These are phyloP conservation scores for Tetragonula clypearis DNA, from an alignment of 1,140 invertebrate genomes.

Conservation along the genomic window DNA sequence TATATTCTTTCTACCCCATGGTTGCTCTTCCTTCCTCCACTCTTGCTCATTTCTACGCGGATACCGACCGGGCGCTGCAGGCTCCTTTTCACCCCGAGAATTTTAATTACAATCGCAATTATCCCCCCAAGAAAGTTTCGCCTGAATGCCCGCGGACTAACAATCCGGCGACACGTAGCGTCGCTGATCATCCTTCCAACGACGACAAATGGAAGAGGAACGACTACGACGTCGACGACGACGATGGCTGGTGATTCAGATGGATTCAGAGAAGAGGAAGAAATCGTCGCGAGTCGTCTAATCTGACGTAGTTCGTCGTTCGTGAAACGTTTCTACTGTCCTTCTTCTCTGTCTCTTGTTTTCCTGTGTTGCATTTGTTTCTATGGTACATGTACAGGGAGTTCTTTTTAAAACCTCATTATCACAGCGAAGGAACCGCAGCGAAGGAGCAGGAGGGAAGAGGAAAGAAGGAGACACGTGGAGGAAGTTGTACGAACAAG, in stretches of 20 bases:
- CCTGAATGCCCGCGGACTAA: conserved; percentile 69
- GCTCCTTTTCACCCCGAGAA: conserved; percentile 72
- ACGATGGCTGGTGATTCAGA: not conserved
- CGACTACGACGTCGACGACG: not conserved
- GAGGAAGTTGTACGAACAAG: conserved; percentile 14
- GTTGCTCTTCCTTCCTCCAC: conserved; percentile 50
- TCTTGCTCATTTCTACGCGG: conserved; percentile 64
- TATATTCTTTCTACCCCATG: conserved; percentile 28
- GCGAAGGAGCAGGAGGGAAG: not conserved
- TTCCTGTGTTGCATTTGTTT: not conserved
- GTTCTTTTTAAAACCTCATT: conserved; percentile 52
- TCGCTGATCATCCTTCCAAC: conserved; percentile 37
- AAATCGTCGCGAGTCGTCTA: conserved; percentile 2
- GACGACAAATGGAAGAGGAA: conserved; percentile 15
- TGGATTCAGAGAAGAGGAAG: conserved; percentile 7
- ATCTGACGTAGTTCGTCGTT: conserved; percentile 1
- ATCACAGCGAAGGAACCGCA: not conserved
- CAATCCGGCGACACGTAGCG: conserved; percentile 63
- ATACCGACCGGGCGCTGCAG: conserved; percentile 32
- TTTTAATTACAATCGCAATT: conserved; percentile 81
- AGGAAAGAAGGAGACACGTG: not conserved
- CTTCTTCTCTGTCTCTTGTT: not conserved
- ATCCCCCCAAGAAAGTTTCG: conserved; percentile 70
- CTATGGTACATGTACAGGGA: conserved; percentile 6
- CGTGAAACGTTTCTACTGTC: not conserved